Percentiles rank a stretch among this genome's conserved stretches.
Evolutionary conservation across 1,140 invertebrate species (phyloP).

Genomic region (Drosophila repleta): DNA sequence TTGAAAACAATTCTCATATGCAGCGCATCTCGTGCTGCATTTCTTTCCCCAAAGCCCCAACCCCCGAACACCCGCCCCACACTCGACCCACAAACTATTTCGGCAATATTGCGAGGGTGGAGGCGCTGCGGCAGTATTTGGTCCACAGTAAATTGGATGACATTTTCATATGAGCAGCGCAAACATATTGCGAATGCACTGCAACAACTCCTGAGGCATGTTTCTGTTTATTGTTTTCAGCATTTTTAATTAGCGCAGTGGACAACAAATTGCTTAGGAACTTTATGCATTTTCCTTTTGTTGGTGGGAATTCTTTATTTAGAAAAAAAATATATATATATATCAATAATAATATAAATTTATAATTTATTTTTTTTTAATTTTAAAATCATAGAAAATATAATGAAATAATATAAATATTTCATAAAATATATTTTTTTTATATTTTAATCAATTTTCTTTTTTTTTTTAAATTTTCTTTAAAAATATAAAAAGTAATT

Average conservation of each 20-base stretch:
- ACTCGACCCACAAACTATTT: constrained; percentile 35
- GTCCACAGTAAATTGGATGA: constrained; percentile 51
- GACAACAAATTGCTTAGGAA: not conserved
- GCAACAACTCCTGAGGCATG: constrained; percentile 32
- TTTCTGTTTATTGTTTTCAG: constrained; percentile 31
- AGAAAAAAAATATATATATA: no score
- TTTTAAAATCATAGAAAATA: no score
- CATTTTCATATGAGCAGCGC: constrained; percentile 48
- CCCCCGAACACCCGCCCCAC: not conserved
- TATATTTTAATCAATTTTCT: no score
- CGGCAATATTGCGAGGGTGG: not conserved
- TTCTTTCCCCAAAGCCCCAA: constrained; percentile 21
- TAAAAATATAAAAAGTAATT: no score
- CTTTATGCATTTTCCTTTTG: not conserved
- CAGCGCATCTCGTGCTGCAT: constrained; percentile 34
- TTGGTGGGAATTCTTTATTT: no score
- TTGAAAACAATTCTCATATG: constrained; percentile 57
- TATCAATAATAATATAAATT: no score
- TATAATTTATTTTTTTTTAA: no score
- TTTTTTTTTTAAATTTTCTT: no score
- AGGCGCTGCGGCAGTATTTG: not conserved
- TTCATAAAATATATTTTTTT: not conserved
- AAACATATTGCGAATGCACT: constrained; percentile 3
- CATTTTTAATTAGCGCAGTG: constrained; percentile 31
- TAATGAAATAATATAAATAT: not conserved